Evolutionary conservation across 2,113 vertebrate genomes (phyloP).

Genomic region (Diadophis punctatus): DNA sequence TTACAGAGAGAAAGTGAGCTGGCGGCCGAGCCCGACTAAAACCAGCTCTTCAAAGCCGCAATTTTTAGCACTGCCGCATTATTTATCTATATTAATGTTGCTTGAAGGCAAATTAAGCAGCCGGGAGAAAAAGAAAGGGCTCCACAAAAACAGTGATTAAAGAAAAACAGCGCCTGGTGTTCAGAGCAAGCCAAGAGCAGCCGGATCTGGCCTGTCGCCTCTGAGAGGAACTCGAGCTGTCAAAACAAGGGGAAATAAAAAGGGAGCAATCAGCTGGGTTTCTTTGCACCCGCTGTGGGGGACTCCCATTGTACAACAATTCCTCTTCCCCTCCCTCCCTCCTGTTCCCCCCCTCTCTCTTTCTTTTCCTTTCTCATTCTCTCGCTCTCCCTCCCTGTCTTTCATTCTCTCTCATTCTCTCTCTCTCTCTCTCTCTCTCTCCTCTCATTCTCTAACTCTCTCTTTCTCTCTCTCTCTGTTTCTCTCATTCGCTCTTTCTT

Average conservation of each 20-base stretch:
- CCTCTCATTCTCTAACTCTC: too few species aligned
- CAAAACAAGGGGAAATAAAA: neutral
- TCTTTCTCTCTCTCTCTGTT: neutral
- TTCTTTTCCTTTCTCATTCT: neutral
- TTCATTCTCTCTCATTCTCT: neutral
- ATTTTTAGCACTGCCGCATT: neutral
- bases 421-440: neutral
- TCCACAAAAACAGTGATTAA: neutral
- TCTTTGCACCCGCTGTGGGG: rapidly evolving
- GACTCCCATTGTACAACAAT: too few species aligned
- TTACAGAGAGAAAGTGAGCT: neutral
- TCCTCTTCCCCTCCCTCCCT: neutral
- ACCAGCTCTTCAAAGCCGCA: neutral
- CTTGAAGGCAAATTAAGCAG: neutral
- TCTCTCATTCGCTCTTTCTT: neutral
- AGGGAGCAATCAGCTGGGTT: neutral
- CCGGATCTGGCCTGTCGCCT: neutral
- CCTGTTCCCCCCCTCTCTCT: neutral
- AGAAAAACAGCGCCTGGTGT: neutral
- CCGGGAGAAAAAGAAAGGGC: neutral
- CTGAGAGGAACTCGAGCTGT: rapidly evolving
- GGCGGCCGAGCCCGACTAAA: neutral
- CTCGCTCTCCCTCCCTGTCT: neutral
- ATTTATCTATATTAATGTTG: neutral
- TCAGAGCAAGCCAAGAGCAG: neutral